These are phyloP conservation scores for Liasis olivaceus DNA, from an alignment of 2,797 vertebrate genomes.

Conservation along the genomic window DNA sequence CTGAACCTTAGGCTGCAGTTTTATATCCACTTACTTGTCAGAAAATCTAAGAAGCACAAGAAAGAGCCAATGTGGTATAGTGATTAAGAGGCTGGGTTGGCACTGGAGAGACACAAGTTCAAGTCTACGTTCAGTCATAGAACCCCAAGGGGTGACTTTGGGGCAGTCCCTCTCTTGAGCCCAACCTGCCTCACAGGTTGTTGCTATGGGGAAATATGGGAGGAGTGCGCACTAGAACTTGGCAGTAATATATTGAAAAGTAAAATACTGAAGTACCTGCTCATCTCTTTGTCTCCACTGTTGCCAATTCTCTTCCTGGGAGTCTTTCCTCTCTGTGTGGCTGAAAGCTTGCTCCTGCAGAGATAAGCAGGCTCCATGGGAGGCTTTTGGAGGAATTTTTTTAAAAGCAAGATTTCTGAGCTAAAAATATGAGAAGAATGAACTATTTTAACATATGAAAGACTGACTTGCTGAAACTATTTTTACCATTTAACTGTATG, in stretches of 20 bases:
- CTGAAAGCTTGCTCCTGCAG: constrained; percentile 81
- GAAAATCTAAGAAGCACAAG: neutral
- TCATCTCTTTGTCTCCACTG: constrained; percentile 94
- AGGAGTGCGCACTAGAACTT: neutral
- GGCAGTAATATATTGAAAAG: neutral
- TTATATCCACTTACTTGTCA: neutral
- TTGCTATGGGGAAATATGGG: neutral
- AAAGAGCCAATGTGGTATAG: neutral
- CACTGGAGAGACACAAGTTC: neutral
- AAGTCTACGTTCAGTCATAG: neutral
- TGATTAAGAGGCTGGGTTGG: neutral
- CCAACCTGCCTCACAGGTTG: neutral
- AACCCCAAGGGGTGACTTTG: neutral
- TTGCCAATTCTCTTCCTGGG: constrained; percentile 87
- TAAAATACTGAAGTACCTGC: constrained; percentile 76
- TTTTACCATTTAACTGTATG: neutral
- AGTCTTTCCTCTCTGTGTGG: constrained; percentile 62
- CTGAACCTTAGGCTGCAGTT: neutral
- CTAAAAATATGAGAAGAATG: constrained; percentile 68
- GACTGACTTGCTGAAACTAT: neutral
- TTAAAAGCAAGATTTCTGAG: constrained; percentile 93
- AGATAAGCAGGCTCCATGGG: constrained; percentile 74
- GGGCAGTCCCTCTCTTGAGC: neutral
- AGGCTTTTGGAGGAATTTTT: constrained; percentile 91
- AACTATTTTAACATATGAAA: neutral